Percentiles rank a stretch among this genome's conserved stretches.
Conservation (phyloP, 2,888 invertebrate genomes). For the Diloba caeruleocephala region DNA sequence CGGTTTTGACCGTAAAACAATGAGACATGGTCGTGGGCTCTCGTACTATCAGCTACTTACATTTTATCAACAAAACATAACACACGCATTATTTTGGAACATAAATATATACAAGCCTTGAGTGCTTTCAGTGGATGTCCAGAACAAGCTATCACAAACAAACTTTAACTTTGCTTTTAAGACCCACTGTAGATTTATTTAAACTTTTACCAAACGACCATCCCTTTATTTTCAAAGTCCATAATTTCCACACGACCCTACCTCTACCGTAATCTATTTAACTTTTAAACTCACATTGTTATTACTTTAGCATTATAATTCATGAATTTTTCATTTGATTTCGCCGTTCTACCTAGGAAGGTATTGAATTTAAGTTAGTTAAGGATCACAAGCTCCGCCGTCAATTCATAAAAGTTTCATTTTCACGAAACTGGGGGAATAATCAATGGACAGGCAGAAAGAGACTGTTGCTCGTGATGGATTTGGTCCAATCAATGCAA, state of each 20-base stretch:
- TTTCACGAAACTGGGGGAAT: conserved; percentile 60
- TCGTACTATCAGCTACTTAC: conserved; percentile 18
- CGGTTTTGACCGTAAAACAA: too few species aligned
- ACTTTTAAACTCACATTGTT: conserved; percentile 33
- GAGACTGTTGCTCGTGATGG: conserved; percentile 65
- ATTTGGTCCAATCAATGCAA: conserved; percentile 73
- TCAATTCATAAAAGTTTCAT: conserved; percentile 65
- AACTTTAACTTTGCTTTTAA: conserved; percentile 70
- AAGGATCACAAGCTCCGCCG: conserved; percentile 54
- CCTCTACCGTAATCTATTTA: conserved; percentile 46
- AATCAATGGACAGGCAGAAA: conserved; percentile 67
- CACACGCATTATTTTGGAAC: conserved; percentile 29
- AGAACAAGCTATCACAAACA: conserved; percentile 57
- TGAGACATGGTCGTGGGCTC: too few species aligned
- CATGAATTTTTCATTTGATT: conserved; percentile 51
- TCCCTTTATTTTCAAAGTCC: conserved; percentile 60
- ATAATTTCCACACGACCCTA: conserved; percentile 58
- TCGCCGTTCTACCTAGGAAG: conserved; percentile 36
- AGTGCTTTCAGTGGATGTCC: conserved; percentile 45
- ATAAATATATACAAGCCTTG: conserved; percentile 27
- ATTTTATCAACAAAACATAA: conserved; percentile 33
- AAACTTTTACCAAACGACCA: conserved; percentile 62
- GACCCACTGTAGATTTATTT: conserved; percentile 60
- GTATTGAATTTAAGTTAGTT: conserved; percentile 57
- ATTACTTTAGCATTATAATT: conserved; percentile 42